A percentile compares a stretch with the other conserved stretches of the same genome.
phyloP scores from a whole-genome alignment of 2,888 invertebrate genomes.

The Nephrocerus scutellatus region DNA sequence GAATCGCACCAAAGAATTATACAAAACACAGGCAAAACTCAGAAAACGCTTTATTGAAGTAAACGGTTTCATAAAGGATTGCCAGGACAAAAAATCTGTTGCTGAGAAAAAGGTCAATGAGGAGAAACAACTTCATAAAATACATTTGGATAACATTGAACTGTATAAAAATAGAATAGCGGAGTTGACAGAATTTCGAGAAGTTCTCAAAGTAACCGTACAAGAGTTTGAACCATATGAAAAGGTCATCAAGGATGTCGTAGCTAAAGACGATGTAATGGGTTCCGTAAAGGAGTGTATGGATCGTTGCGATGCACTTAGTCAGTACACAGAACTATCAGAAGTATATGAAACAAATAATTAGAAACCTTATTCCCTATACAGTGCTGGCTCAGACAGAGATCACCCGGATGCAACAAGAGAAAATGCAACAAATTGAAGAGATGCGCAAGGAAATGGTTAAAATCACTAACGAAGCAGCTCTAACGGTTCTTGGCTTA shows the following conservation, averaged over 20 bases:
- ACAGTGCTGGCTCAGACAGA: slow-evolving; percentile 46
- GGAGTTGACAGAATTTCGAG: slow-evolving; percentile 32
- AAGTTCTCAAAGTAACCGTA: slow-evolving; percentile 33
- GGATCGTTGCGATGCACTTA: slow-evolving; percentile 44
- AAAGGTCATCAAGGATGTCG: slow-evolving; percentile 38
- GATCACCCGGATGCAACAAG: slow-evolving; percentile 34
- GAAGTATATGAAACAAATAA: not conserved
- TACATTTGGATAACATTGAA: slow-evolving; percentile 30
- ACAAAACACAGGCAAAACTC: slow-evolving; percentile 33
- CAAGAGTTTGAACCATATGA: slow-evolving; percentile 41
- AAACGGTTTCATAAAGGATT: slow-evolving; percentile 44
- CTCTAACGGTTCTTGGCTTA: slow-evolving; percentile 38
- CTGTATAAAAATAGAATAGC: slow-evolving; percentile 27
- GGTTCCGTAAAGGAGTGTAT: slow-evolving; percentile 43
- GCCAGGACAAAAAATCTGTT: slow-evolving; percentile 36
- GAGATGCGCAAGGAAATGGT: slow-evolving; percentile 41
- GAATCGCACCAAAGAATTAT: slow-evolving; percentile 36
- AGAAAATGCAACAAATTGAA: slow-evolving; percentile 40
- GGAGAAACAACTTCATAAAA: slow-evolving; percentile 33
- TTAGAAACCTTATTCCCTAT: not conserved
- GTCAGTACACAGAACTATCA: slow-evolving; percentile 26
- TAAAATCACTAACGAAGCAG: slow-evolving; percentile 41
- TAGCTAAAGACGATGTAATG: slow-evolving; percentile 35
- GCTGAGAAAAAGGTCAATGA: slow-evolving; percentile 36
- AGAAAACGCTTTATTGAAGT: slow-evolving; percentile 42